Conservation (phyloP, 1,140 invertebrate genomes). For the Atta cephalotes region DNA sequence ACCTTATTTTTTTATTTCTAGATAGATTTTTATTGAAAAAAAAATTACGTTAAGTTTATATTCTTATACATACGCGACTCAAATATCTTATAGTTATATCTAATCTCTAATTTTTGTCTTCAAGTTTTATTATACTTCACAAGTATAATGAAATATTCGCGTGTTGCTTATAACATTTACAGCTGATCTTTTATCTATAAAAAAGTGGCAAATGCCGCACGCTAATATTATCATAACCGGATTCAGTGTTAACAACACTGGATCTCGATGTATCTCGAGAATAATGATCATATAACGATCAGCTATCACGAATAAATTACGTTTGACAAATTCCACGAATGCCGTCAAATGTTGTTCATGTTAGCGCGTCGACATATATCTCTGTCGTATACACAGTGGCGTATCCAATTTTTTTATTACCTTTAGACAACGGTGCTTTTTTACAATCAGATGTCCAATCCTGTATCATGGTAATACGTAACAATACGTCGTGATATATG, state of each 20-base stretch:
- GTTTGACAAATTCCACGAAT: slow-evolving; percentile 65
- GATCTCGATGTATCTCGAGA: slow-evolving; percentile 18
- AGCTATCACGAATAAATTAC: slow-evolving; percentile 43
- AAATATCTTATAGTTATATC: neutral
- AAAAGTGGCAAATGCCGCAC: slow-evolving; percentile 29
- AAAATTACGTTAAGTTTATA: neutral
- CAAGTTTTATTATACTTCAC: neutral
- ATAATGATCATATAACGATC: slow-evolving; percentile 40
- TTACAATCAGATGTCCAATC: neutral
- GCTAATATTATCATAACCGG: slow-evolving; percentile 52
- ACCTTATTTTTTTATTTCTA: neutral
- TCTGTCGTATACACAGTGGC: slow-evolving; percentile 20
- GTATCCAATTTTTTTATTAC: slow-evolving; percentile 22
- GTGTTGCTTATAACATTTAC: neutral
- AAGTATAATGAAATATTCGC: slow-evolving; percentile 17
- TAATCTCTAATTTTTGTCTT: slow-evolving; percentile 36
- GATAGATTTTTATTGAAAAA: neutral
- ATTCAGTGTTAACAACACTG: slow-evolving; percentile 48
- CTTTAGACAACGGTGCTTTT: neutral
- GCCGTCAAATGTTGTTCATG: slow-evolving; percentile 57
- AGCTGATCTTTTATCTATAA: slow-evolving; percentile 32
- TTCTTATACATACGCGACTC: neutral
- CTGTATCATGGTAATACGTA: neutral
- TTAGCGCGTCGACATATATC: slow-evolving; percentile 11
- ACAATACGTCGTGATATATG: neutral